phyloP scores from a whole-genome alignment of 2,888 invertebrate species.

The Chesias legatella region DNA sequence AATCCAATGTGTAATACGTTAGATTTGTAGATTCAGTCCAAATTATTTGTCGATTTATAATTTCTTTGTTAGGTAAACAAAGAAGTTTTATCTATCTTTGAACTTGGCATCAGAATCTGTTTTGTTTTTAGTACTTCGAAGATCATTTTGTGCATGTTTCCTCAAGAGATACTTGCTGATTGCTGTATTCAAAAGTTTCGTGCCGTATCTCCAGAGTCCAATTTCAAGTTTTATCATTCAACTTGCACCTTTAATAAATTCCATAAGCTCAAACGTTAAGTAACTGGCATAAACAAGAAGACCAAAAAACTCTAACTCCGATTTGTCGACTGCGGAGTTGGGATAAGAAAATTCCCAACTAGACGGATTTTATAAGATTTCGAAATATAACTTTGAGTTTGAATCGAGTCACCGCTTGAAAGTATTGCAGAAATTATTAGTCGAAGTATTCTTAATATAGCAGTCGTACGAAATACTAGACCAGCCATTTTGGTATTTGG shows the following conservation, averaged over 20 bases:
- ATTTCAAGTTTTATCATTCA: background rate
- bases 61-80: too few relatives aligned
- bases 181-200: background rate
- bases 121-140: too few relatives aligned
- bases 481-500: too few relatives aligned
- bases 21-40: too few relatives aligned
- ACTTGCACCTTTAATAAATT: background rate
- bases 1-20: too few relatives aligned
- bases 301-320: slow-evolving; percentile 49
- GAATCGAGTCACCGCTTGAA: slow-evolving; percentile 16
- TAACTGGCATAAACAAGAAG: slow-evolving; percentile 45
- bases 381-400: slow-evolving; percentile 35
- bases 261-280: slow-evolving; percentile 18
- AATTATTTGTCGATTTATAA: too few relatives aligned
- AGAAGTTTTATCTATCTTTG: too few relatives aligned
- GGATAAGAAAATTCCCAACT: slow-evolving; percentile 57
- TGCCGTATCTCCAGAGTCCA: background rate
- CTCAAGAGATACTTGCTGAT: background rate
- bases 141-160: background rate
- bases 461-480: too few relatives aligned
- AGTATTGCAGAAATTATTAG: slow-evolving; percentile 3
- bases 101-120: too few relatives aligned
- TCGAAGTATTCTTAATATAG: background rate
- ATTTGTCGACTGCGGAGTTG: slow-evolving; percentile 50
- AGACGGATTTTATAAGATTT: slow-evolving; percentile 49